Evolutionary conservation across 2,888 invertebrate genomes (phyloP).

Genomic region (Spicauda simplicius): DNA sequence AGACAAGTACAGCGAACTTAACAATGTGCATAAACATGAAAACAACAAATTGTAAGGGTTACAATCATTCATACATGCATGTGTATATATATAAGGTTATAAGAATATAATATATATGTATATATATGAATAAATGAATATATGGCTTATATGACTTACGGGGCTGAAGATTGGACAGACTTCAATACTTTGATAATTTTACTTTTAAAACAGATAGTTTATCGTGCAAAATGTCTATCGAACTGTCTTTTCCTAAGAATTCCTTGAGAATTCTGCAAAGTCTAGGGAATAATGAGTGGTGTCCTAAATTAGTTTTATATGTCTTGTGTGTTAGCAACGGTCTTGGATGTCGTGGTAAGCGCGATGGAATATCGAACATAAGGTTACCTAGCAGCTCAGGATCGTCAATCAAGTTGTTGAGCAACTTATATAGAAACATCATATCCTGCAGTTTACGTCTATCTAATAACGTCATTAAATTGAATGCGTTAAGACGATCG

Average conservation of each 20-base stretch:
- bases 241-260: conserved; percentile 2
- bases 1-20: too few species aligned
- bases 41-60: too few species aligned
- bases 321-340: conserved; percentile 8
- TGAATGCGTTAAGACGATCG: conserved; percentile 1
- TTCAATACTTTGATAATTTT: not conserved
- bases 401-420: conserved; percentile 5
- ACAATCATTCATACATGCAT: too few species aligned
- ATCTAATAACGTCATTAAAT: conserved; percentile 5
- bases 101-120: too few species aligned
- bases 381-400: not conserved
- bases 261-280: not conserved
- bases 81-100: too few species aligned
- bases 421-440: conserved; percentile 3
- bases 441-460: conserved; percentile 21
- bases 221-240: conserved; percentile 15
- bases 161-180: not conserved
- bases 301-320: conserved; percentile 11
- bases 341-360: conserved; percentile 6
- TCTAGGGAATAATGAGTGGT: conserved; percentile 6
- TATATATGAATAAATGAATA: too few species aligned
- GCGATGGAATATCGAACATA: not conserved
- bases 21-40: too few species aligned
- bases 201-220: not conserved
- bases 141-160: too few species aligned